Conservation (phyloP, 2,888 invertebrate species). For the Drosophila vallismaia region DNA sequence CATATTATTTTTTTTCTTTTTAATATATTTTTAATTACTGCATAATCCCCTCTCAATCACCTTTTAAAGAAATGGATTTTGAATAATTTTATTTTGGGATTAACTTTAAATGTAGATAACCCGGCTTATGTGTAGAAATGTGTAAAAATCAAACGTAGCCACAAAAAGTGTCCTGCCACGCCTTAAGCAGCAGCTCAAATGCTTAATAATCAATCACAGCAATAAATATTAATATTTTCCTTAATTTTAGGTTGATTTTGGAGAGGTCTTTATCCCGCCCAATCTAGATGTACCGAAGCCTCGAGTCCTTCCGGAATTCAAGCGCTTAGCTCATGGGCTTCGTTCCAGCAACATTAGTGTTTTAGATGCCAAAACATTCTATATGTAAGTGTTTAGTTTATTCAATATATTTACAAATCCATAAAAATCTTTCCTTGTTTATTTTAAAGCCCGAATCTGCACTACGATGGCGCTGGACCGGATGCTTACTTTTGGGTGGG, state of each 20-base stretch:
- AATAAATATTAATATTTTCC: not conserved
- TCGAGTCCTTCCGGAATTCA: slow-evolving; percentile 93
- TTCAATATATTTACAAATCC: not conserved
- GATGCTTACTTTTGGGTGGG: slow-evolving; percentile 98
- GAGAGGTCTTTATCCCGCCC: slow-evolving; percentile 91
- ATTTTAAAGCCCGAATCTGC: slow-evolving; percentile 93
- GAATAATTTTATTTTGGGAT: too few species aligned
- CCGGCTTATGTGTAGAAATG: slow-evolving; percentile 7
- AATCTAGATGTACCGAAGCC: slow-evolving; percentile 92
- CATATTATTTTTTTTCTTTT: too few species aligned
- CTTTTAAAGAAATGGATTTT: not conserved
- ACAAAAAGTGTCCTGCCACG: slow-evolving; percentile 18
- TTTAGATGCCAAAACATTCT: slow-evolving; percentile 94
- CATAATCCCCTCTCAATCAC: not conserved
- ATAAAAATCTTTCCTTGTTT: not conserved
- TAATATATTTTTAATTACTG: not conserved
- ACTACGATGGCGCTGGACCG: slow-evolving; percentile 95
- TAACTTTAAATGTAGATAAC: not conserved
- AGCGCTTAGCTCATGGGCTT: slow-evolving; percentile 93
- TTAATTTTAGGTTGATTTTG: slow-evolving; percentile 91
- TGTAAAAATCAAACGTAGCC: not conserved
- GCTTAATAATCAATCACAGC: too few species aligned
- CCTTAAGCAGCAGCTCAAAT: slow-evolving; percentile 3
- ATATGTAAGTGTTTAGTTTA: slow-evolving; percentile 53
- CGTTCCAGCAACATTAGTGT: slow-evolving; percentile 96